Percentiles rank a stretch among this genome's conserved stretches.
Conservation (phyloP, 2,113 vertebrate genomes). For the Martes martes region DNA sequence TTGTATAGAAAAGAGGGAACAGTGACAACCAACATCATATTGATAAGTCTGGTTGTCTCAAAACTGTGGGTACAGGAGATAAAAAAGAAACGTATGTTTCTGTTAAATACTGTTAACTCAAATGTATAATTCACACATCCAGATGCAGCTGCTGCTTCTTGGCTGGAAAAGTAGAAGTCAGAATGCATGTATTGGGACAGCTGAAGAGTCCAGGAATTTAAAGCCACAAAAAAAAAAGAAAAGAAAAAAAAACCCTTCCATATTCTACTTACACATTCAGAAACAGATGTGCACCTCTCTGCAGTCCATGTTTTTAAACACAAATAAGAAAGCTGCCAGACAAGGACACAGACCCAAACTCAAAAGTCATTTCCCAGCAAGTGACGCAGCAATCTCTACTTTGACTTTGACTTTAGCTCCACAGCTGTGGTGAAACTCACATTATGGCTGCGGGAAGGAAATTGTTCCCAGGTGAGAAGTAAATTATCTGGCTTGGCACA, state of each 20-base stretch:
- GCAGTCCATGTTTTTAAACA: slow-evolving; percentile 42
- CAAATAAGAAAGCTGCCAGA: slow-evolving; percentile 50
- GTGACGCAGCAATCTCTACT: slow-evolving; percentile 19
- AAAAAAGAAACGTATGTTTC: neutral
- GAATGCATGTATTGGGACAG: neutral
- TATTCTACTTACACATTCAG: neutral
- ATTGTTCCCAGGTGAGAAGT: slow-evolving; percentile 56
- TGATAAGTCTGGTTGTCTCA: neutral
- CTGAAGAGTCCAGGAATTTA: neutral
- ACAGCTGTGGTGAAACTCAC: slow-evolving; percentile 44
- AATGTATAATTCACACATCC: slow-evolving; percentile 28
- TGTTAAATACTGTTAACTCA: slow-evolving; percentile 8
- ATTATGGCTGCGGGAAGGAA: slow-evolving; percentile 53
- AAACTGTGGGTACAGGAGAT: neutral
- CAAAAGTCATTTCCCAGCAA: slow-evolving; percentile 45
- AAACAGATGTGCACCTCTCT: slow-evolving; percentile 55
- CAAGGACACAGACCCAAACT: slow-evolving; percentile 48
- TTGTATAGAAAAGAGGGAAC: neutral
- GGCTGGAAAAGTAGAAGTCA: neutral
- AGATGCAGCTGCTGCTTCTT: slow-evolving; percentile 28
- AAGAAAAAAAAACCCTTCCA: neutral
- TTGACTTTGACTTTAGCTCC: slow-evolving; percentile 62
- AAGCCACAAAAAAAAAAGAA: neutral
- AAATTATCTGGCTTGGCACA: slow-evolving; percentile 45
- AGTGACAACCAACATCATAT: neutral